Conservation (phyloP, 2,113 vertebrate species). For the Ceratotherium simum region DNA sequence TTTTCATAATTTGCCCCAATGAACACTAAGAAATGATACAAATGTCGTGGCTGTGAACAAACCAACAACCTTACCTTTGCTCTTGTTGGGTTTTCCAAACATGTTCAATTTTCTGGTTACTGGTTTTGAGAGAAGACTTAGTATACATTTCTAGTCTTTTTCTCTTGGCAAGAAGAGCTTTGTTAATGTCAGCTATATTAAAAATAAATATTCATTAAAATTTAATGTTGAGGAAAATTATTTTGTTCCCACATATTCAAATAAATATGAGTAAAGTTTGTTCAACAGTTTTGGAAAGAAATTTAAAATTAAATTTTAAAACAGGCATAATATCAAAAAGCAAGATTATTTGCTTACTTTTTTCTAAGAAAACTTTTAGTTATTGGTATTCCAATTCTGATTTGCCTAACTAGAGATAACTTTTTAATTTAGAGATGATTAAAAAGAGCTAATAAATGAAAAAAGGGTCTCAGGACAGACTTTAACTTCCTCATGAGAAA, state of each 20-base stretch:
- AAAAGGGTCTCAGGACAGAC: not conserved
- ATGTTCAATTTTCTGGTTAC: conserved; percentile 94
- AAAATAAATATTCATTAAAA: conserved; percentile 69
- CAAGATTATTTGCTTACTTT: not conserved
- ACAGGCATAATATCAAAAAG: not conserved
- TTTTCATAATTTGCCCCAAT: conserved; percentile 55
- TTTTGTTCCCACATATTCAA: conserved; percentile 57
- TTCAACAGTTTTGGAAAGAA: conserved; percentile 48
- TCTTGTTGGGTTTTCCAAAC: conserved; percentile 94
- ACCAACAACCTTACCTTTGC: conserved; percentile 88
- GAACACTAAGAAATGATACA: conserved; percentile 55
- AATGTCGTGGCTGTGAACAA: conserved; percentile 1
- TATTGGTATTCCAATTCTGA: conserved; percentile 12
- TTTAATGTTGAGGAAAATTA: conserved; percentile 54
- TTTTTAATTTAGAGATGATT: conserved; percentile 36
- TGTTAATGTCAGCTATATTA: conserved; percentile 93
- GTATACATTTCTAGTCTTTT: conserved; percentile 94
- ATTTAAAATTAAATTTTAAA: conserved; percentile 61
- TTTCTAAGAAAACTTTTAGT: conserved; percentile 2
- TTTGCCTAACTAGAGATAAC: conserved; percentile 24
- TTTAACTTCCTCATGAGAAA: conserved; percentile 34
- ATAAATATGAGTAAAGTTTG: conserved; percentile 11
- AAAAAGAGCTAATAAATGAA: conserved; percentile 13
- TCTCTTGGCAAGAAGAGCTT: conserved; percentile 93
- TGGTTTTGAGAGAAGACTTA: conserved; percentile 94